phyloP scores from a whole-genome alignment of 2,113 vertebrate genomes.

The Aegotheles bennettii region DNA sequence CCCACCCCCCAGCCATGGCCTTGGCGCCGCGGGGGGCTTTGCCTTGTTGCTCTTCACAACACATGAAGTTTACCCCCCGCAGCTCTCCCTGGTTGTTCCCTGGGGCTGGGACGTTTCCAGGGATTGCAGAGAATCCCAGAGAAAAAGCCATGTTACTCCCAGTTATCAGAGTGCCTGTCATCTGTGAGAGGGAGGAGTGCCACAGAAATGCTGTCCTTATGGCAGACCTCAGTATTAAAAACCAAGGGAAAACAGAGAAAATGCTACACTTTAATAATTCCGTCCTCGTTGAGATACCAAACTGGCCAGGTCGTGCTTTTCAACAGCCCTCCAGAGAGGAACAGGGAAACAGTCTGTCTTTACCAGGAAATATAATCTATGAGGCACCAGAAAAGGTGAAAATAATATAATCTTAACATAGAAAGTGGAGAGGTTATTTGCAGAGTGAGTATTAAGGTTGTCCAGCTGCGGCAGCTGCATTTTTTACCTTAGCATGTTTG shows the following conservation, averaged over 20 bases:
- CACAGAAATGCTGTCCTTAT: neutral
- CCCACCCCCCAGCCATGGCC: neutral
- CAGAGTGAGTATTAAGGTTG: neutral
- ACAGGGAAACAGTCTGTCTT: neutral
- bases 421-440: neutral
- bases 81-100: neutral
- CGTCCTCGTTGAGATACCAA: neutral
- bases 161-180: neutral
- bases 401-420: neutral
- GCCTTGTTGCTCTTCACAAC: neutral
- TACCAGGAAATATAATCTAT: neutral
- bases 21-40: neutral
- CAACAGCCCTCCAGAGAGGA: neutral
- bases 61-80: neutral
- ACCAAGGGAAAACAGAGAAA: neutral
- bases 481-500: neutral
- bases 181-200: neutral
- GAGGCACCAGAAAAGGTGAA: neutral
- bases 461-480: neutral
- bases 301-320: fast-evolving
- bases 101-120: neutral
- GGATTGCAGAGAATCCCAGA: neutral
- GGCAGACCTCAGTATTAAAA: neutral
- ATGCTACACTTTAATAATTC: neutral
- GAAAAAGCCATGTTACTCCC: neutral